phyloP scores from a whole-genome alignment of 2,888 invertebrate genomes.

The Bhutanitis thaidina region DNA sequence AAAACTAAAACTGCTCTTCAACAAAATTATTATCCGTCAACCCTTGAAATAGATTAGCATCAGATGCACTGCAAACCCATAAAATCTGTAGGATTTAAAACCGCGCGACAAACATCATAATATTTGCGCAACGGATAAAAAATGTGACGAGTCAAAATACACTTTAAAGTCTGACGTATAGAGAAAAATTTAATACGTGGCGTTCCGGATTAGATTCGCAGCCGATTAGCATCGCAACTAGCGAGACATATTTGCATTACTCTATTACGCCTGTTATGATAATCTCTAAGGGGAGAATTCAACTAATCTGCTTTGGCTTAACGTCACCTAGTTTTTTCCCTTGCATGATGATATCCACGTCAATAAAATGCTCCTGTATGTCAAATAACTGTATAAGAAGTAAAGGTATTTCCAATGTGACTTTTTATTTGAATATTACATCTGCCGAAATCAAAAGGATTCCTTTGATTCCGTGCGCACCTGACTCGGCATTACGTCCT shows the following conservation, averaged over 20 bases:
- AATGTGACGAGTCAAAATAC: constrained; percentile 56
- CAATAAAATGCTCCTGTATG: too few species aligned
- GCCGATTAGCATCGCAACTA: constrained; percentile 64
- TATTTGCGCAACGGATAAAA: constrained; percentile 71
- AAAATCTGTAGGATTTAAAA: constrained; percentile 45
- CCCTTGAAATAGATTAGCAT: constrained; percentile 35
- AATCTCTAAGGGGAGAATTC: constrained; percentile 63
- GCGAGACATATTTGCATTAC: constrained; percentile 63
- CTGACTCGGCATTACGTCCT: constrained; percentile 46
- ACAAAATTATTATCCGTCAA: background rate
- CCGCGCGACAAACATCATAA: constrained; percentile 63
- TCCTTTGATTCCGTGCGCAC: constrained; percentile 26
- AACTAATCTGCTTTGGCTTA: constrained; percentile 60
- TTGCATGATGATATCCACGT: background rate
- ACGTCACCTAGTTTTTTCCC: constrained; percentile 26
- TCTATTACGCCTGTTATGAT: constrained; percentile 69
- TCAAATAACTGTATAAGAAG: too few species aligned
- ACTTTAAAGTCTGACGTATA: constrained; percentile 50
- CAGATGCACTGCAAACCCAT: constrained; percentile 40
- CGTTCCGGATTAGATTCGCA: constrained; percentile 54
- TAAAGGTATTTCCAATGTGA: too few species aligned
- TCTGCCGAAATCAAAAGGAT: background rate
- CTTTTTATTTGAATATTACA: too few species aligned
- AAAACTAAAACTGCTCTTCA: too few species aligned
- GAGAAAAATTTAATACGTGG: constrained; percentile 57